Percentiles rank a stretch among this genome's conserved stretches.
Evolutionary conservation across 2,888 invertebrate species (phyloP).

Genomic region (Cheilosia variabilis): DNA sequence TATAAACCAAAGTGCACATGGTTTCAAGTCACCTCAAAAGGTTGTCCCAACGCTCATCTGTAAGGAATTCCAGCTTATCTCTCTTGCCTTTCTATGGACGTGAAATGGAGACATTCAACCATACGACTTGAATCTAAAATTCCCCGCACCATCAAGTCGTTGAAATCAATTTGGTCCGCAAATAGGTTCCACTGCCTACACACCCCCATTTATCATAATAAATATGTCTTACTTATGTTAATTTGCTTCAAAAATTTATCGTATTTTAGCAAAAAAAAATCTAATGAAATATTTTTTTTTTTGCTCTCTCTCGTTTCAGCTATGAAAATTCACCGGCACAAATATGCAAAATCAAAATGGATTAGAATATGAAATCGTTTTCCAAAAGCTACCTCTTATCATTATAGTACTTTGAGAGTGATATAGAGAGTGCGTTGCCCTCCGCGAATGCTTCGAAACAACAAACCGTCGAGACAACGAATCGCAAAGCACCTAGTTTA

Average conservation of each 20-base stretch:
- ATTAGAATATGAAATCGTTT: conserved; percentile 57
- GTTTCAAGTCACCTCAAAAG: too few relatives aligned
- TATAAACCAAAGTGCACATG: too few relatives aligned
- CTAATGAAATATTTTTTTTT: neutral
- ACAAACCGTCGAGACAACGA: conserved; percentile 27
- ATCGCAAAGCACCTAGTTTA: conserved; percentile 43
- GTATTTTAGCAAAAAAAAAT: neutral
- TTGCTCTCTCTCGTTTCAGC: conserved; percentile 56
- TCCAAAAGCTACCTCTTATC: conserved; percentile 46
- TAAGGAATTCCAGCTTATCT: too few relatives aligned
- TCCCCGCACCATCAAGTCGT: neutral
- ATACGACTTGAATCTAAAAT: neutral
- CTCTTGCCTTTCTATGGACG: too few relatives aligned
- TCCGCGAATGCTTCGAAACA: conserved; percentile 9
- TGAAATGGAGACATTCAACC: too few relatives aligned
- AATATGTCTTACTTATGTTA: conserved; percentile 3
- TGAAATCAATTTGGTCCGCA: neutral
- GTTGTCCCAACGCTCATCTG: too few relatives aligned
- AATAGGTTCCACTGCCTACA: conserved; percentile 11
- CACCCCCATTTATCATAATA: conserved; percentile 3
- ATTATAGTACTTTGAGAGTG: conserved; percentile 39
- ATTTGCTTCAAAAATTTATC: neutral
- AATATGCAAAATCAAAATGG: conserved; percentile 70
- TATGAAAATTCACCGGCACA: conserved; percentile 72
- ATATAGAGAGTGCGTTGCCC: neutral